Evolutionary conservation across 1,140 invertebrate species (phyloP), one percentile per base, ranked within the genome.

Genomic region (Andrena cerasifolii): DNA sequence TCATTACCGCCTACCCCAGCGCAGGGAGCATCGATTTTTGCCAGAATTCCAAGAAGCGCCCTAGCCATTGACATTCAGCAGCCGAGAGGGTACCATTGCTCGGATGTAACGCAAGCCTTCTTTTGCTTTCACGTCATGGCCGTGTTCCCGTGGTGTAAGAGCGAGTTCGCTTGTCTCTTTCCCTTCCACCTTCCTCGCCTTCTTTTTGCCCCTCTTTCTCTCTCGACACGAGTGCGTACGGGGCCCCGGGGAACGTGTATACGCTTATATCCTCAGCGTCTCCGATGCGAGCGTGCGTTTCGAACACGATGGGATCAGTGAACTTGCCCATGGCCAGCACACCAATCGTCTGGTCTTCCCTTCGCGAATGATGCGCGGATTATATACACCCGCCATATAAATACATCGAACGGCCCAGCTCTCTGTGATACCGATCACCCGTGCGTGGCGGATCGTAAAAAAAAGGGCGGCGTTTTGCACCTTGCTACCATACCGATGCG

Each of bases 291-390:
- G 24, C 24, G 59, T 58, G 53, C 16, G 47, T 74, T 54, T 54
- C 71, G 71, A 83, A 79, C 68, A 73, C 65, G 65, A 54, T 31
- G 78, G 83, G 83, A 85, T 85, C 83, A 85, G 78, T 85, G 83
- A 85, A 84, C 83, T 80, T 84, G 63, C 26, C 83, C 83, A 85
- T 85, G 83, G 83, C 79, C 82, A 80, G 62, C 82, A 70, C 28
- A 58, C 49, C 70, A 59, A 83, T 75, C 78, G 63, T 56, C 31
- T 36, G 67, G 45, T 67, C 65, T 67, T 76, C 82, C 79, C 65
- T 72, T 80, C 62, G 61, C 51, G 47, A 71, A 84, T 80, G 53
- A 83, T 76, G 53, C 77, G 70, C 68, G 58, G 45, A 78, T 70
- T 43, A 68, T 78, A 78, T 63, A 53, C 61, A 26, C 24, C 24